Conservation (phyloP, 2,888 invertebrate genomes). For the Latheticus oryzae region DNA sequence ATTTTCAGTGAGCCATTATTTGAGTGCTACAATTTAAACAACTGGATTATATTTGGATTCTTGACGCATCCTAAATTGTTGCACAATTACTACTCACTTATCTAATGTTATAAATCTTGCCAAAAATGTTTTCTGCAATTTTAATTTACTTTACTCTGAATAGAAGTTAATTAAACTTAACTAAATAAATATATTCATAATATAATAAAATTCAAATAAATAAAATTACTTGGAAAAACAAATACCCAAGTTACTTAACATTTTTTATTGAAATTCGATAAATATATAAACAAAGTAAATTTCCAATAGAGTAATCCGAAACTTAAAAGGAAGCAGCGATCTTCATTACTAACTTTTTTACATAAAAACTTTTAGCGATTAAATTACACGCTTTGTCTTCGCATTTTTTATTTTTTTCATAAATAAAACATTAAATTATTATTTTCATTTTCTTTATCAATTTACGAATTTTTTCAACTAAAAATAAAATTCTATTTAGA, state of each 20-base stretch:
- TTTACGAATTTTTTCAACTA: slow-evolving; percentile 5
- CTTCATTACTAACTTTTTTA: slow-evolving; percentile 12
- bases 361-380: slow-evolving; percentile 1
- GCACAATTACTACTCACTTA: slow-evolving; percentile 17
- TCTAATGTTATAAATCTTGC: slow-evolving; percentile 9
- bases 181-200: too few relatives aligned
- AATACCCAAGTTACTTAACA: too few relatives aligned
- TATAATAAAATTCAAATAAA: too few relatives aligned
- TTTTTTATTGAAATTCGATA: too few relatives aligned
- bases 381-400: slow-evolving; percentile 18
- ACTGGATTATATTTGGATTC: slow-evolving; percentile 21
- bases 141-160: too few relatives aligned
- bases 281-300: too few relatives aligned
- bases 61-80: slow-evolving; percentile 28
- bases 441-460: background rate
- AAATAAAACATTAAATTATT: slow-evolving; percentile 5
- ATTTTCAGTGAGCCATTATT: slow-evolving; percentile 23
- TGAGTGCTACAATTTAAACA: slow-evolving; percentile 19
- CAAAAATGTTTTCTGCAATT: slow-evolving; percentile 7
- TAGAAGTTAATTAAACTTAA: too few relatives aligned
- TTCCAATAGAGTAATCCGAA: too few relatives aligned
- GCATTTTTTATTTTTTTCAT: background rate
- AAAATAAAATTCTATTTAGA: slow-evolving; percentile 3
- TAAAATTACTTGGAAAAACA: too few relatives aligned
- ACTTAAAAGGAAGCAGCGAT: background rate